Conservation (phyloP, 2,888 invertebrate genomes). For the Sarcophaga variegata region DNA sequence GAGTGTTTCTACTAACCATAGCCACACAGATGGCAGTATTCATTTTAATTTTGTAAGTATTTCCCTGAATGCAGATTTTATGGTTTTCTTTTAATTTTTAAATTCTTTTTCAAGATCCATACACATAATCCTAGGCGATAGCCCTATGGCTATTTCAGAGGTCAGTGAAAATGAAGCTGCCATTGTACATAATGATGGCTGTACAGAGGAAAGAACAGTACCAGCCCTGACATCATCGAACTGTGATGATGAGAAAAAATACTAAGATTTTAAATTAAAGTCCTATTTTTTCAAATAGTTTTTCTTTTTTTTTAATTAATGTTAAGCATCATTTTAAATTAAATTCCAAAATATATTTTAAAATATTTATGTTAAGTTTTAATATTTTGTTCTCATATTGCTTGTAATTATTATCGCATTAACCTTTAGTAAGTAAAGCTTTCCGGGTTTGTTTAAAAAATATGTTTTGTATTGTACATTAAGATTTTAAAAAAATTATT, state of each 20-base stretch:
- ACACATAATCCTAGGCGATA: constrained; percentile 77
- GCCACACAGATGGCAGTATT: constrained; percentile 87
- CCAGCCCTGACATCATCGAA: not conserved
- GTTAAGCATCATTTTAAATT: not conserved
- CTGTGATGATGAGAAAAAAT: not conserved
- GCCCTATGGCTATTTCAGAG: constrained; percentile 77
- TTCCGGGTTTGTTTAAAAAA: too few relatives aligned
- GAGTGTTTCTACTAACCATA: constrained; percentile 89
- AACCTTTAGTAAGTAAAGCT: too few relatives aligned
- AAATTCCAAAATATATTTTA: too few relatives aligned
- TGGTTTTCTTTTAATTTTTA: not conserved
- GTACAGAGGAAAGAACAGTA: not conserved
- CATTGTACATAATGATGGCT: constrained; percentile 50
- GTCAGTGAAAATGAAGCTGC: constrained; percentile 74
- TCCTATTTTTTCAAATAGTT: not conserved
- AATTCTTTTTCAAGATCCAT: constrained; percentile 75
- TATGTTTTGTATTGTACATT: too few relatives aligned
- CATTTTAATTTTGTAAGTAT: constrained; percentile 86
- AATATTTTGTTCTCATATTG: too few relatives aligned
- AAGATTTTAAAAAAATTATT: too few relatives aligned
- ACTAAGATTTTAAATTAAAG: not conserved
- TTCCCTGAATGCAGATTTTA: not conserved
- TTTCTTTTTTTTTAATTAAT: not conserved
- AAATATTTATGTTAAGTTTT: not conserved
- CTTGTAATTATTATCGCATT: too few relatives aligned